These are phyloP conservation scores for Opisthograptis luteolata DNA, from an alignment of 2,888 invertebrate genomes.

Conservation along the genomic window DNA sequence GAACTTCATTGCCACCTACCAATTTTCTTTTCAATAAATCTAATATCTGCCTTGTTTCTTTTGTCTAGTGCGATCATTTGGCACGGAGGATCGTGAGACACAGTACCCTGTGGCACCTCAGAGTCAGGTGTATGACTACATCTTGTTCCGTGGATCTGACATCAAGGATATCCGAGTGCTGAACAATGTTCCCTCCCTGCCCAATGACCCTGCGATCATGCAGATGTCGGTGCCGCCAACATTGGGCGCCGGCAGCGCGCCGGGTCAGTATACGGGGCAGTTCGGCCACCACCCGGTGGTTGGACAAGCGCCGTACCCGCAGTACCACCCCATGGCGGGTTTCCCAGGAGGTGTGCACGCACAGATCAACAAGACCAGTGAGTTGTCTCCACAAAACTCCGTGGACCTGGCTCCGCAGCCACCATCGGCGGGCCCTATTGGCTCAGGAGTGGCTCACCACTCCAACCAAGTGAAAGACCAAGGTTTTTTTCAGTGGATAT, in stretches of 20 bases:
- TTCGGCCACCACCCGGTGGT: conserved; percentile 90
- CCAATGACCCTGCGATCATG: conserved; percentile 99
- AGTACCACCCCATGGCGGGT: conserved; percentile 81
- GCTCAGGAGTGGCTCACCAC: conserved; percentile 76
- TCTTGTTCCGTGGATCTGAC: conserved; percentile 98
- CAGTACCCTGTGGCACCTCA: conserved; percentile 98
- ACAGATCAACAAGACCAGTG: conserved; percentile 80
- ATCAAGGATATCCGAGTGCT: conserved; percentile 99
- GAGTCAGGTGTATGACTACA: conserved; percentile 99
- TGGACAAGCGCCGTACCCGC: conserved; percentile 81
- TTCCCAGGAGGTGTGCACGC: conserved; percentile 77
- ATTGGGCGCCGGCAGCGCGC: conserved; percentile 85
- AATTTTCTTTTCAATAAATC: neutral
- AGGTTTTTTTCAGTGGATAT: conserved; percentile 71
- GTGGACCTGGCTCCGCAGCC: conserved; percentile 71
- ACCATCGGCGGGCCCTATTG: conserved; percentile 70
- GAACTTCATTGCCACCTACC: conserved; percentile 1
- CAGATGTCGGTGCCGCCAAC: conserved; percentile 92
- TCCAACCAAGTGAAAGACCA: conserved; percentile 84
- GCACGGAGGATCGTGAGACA: conserved; percentile 98
- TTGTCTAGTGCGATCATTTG: conserved; percentile 97
- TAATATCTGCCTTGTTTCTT: neutral
- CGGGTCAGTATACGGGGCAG: conserved; percentile 85
- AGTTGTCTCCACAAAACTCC: conserved; percentile 79
- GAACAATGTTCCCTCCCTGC: conserved; percentile 92